phyloP scores from a whole-genome alignment of 30 jellyfish, hydroid and myxozoan genomes.

The Clytia hemisphaerica region DNA sequence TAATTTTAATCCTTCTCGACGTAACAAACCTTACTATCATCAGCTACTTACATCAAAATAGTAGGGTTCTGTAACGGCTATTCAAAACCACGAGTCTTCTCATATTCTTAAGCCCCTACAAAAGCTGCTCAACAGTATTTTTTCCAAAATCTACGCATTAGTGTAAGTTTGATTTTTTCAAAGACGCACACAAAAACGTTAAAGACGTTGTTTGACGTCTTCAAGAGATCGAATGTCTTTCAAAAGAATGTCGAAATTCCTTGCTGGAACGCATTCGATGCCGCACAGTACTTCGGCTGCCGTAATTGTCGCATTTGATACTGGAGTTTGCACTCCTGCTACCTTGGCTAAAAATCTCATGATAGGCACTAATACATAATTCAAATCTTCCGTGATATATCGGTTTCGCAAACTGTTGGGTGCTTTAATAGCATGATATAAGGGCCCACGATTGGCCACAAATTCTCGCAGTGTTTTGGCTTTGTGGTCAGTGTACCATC shows the following conservation, averaged over 20 bases:
- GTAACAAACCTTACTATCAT: too few relatives aligned
- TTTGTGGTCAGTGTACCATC: neutral
- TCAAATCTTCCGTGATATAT: neutral
- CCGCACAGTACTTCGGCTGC: neutral
- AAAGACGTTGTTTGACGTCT: too few relatives aligned
- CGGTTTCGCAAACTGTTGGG: conserved; percentile 3
- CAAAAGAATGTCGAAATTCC: neutral
- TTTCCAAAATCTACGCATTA: too few relatives aligned
- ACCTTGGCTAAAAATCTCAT: neutral
- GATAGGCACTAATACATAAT: neutral
- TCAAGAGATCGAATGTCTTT: too few relatives aligned
- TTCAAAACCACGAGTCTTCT: too few relatives aligned
- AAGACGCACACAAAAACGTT: too few relatives aligned
- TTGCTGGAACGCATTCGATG: neutral
- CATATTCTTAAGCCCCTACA: too few relatives aligned
- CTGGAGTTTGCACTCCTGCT: conserved; percentile 6
- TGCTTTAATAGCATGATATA: neutral
- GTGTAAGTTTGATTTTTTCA: too few relatives aligned
- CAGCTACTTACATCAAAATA: too few relatives aligned
- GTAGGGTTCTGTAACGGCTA: too few relatives aligned
- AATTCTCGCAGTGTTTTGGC: neutral
- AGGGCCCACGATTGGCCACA: neutral
- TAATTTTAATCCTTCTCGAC: too few relatives aligned
- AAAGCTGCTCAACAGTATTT: too few relatives aligned
- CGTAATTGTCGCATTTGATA: neutral